These are phyloP conservation scores for Falco cherrug DNA, from an alignment of 2,797 vertebrate species.

Conservation along the genomic window DNA sequence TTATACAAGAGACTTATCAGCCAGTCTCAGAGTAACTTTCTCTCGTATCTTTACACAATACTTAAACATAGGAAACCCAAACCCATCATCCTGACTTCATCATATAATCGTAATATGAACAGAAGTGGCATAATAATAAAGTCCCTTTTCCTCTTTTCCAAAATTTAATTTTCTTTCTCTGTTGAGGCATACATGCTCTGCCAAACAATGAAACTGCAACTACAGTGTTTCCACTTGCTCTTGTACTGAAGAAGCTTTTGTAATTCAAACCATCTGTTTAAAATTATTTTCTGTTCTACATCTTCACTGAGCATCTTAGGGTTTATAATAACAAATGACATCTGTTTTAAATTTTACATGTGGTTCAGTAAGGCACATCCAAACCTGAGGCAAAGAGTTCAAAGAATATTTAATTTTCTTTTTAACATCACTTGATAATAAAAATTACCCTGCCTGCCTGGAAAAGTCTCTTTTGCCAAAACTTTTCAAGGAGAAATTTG, in stretches of 20 bases:
- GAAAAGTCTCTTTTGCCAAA: background rate
- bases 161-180: background rate
- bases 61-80: background rate
- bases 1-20: background rate
- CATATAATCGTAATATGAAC: background rate
- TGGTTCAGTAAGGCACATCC: conserved; percentile 5
- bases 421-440: background rate
- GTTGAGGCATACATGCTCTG: background rate
- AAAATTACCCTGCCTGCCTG: background rate
- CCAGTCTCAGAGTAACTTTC: background rate
- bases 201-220: background rate
- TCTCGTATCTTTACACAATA: background rate
- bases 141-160: background rate
- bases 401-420: conserved; percentile 18
- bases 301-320: background rate
- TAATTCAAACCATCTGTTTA: conserved; percentile 23
- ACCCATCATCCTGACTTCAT: background rate
- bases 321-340: conserved; percentile 44
- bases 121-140: background rate
- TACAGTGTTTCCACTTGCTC: background rate
- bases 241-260: background rate
- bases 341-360: conserved; percentile 51
- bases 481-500: background rate
- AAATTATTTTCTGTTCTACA: conserved; percentile 7
- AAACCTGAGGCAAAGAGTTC: conserved; percentile 14